Percentiles rank a stretch among this genome's conserved stretches.
phyloP scores from a whole-genome alignment of 2,113 vertebrate genomes.

The Pluvialis apricaria region DNA sequence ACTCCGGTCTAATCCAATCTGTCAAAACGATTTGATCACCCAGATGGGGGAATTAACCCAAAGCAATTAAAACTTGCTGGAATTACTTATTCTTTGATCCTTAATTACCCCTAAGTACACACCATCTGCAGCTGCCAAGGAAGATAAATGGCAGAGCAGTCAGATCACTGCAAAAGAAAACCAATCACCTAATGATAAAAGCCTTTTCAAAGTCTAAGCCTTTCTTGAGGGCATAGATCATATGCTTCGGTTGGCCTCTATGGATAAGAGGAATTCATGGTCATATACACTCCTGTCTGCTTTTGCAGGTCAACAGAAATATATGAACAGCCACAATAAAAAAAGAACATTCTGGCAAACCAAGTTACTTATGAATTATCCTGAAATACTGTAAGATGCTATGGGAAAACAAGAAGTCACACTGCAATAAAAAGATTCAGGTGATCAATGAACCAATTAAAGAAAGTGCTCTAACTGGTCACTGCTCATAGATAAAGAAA shows the following conservation, averaged over 20 bases:
- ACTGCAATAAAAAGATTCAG: not conserved
- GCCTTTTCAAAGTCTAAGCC: not conserved
- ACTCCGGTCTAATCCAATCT: not conserved
- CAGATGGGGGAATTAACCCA: not conserved
- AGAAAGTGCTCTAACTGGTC: not conserved
- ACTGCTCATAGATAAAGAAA: not conserved
- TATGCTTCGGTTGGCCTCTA: not conserved
- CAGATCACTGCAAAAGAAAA: not conserved
- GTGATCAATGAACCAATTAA: not conserved
- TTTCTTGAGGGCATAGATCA: not conserved
- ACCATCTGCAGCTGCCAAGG: slow-evolving; percentile 1
- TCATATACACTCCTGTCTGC: not conserved
- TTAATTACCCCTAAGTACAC: slow-evolving; percentile 2
- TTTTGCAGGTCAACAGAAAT: not conserved
- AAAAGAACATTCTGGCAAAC: not conserved
- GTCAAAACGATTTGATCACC: not conserved
- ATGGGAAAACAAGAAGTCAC: not conserved
- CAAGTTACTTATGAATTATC: not conserved
- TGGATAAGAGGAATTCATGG: not conserved
- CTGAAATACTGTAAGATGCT: not conserved
- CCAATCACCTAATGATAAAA: not conserved
- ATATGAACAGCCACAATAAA: not conserved
- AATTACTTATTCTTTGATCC: slow-evolving; percentile 14
- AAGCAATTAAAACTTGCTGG: not conserved
- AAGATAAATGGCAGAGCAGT: not conserved